These are phyloP conservation scores for Gandaritis pyraliata DNA, from an alignment of 2,888 invertebrate genomes.

Conservation along the genomic window DNA sequence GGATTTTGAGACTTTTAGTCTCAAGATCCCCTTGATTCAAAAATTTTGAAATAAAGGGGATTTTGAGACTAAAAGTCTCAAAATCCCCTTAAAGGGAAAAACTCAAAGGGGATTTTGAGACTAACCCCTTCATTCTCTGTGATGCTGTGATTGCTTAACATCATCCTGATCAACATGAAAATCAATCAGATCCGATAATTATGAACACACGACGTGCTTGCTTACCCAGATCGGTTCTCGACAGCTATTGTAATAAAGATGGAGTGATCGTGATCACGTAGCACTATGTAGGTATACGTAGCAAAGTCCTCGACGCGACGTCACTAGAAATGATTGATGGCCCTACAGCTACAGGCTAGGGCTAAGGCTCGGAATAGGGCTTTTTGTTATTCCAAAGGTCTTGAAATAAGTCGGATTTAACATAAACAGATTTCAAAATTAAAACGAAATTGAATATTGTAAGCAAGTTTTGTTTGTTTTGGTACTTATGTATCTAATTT, in stretches of 20 bases:
- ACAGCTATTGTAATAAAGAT: conserved; percentile 18
- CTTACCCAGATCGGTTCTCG: conserved; percentile 1
- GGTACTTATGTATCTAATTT: too few species aligned
- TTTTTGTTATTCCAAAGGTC: background rate
- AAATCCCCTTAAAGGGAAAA: too few species aligned
- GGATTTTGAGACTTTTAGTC: too few species aligned
- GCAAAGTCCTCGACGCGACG: conserved; percentile 11
- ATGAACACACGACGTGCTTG: background rate
- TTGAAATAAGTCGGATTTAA: background rate
- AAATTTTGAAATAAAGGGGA: too few species aligned
- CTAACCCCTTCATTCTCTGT: too few species aligned
- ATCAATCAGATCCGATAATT: conserved; percentile 3
- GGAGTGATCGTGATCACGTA: conserved; percentile 6
- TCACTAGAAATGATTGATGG: conserved; percentile 20
- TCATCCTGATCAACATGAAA: background rate
- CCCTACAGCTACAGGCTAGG: too few species aligned
- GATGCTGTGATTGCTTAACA: background rate
- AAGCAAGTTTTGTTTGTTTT: too few species aligned
- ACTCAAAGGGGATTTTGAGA: too few species aligned
- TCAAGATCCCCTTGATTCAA: too few species aligned
- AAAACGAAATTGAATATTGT: too few species aligned
- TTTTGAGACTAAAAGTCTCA: too few species aligned
- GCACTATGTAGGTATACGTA: background rate
- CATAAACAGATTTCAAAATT: background rate
- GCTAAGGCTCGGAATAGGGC: background rate